Conservation (phyloP, 2,888 invertebrate genomes). For the Apodemia duryi region DNA sequence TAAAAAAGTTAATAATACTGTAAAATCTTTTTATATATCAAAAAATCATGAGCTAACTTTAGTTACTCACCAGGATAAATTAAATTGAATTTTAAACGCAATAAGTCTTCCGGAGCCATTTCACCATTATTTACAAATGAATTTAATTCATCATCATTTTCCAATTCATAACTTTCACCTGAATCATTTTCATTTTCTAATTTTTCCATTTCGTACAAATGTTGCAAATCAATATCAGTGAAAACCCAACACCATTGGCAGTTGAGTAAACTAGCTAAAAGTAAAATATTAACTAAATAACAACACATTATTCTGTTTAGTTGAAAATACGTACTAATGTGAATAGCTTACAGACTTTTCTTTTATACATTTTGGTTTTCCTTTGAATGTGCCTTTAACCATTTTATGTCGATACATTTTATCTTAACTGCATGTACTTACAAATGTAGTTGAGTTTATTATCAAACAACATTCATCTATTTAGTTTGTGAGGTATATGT, state of each 20-base stretch:
- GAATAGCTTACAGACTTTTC: slow-evolving; percentile 17
- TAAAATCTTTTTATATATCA: not conserved
- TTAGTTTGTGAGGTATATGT: not conserved
- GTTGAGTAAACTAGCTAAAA: slow-evolving; percentile 22
- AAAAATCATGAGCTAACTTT: not conserved
- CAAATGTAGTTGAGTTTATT: not conserved
- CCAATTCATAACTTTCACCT: slow-evolving; percentile 7
- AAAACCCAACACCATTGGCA: slow-evolving; percentile 37
- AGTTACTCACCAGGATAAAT: slow-evolving; percentile 48
- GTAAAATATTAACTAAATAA: slow-evolving; percentile 21
- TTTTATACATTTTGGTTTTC: slow-evolving; percentile 24
- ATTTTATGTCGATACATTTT: slow-evolving; percentile 3
- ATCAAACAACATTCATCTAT: not conserved
- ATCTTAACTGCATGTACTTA: slow-evolving; percentile 2
- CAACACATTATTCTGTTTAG: slow-evolving; percentile 22
- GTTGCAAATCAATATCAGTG: slow-evolving; percentile 33
- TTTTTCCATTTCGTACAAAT: slow-evolving; percentile 21
- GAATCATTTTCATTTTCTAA: not conserved
- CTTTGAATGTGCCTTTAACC: slow-evolving; percentile 23
- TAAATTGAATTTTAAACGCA: slow-evolving; percentile 36
- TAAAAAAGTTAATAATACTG: too few relatives aligned
- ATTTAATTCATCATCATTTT: slow-evolving; percentile 20
- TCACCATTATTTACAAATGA: slow-evolving; percentile 21
- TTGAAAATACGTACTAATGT: not conserved
- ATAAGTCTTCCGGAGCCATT: slow-evolving; percentile 28